Base-by-base conservation (phyloP, 2,888 invertebrate species). In the Syrphus vitripennis region DNA sequence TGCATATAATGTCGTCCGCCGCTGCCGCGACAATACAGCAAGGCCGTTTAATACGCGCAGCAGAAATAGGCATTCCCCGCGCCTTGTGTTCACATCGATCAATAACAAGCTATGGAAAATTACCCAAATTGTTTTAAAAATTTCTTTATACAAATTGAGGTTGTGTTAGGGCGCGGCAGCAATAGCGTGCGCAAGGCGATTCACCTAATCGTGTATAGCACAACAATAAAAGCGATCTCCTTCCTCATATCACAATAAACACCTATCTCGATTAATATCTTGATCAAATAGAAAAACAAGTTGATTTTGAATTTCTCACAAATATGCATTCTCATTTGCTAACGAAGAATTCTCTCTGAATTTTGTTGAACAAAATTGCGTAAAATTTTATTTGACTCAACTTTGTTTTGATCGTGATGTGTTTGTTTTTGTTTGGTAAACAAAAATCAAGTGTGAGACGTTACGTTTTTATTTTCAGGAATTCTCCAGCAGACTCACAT, bases 71-170 rank as follows among this genome's bases (percentile, higher is more conserved):
- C 67, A 48, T 65, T 48, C 12, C 26, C 21, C n/a, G 14, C 2
- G 31, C 31, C 9, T 45, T 31, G 45, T 26, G 34, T 37, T 45
- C 42, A 16, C 42, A 45, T 63, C 61, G 29, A 63, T 63, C 63
- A 63, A 7, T 16, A 7, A 65, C 67, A 21, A 65, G 48, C 14
- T 48, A 67, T 50, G 67, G 67, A 67, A 67, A 67, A 34, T 50
- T 37, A 67, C 67, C 67, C 21, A 50, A 67, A 67, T 50, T 34
- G 50, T 50, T 67, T 67, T 37, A 4, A 34, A 59, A 26, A 26
- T n/a, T 45, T 45, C 12, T 21, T 50, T n/a, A n/a, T n/a, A n/a
- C n/a, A 67, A 21, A 21, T 48, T 48, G 65, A 65, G 5, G 31
- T 42, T 42, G 65, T 16, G 42, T 29, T 53, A 26, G 7, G 19